These are phyloP conservation scores for Chaetops frenatus DNA, from an alignment of 2,113 vertebrate genomes.

Conservation along the genomic window DNA sequence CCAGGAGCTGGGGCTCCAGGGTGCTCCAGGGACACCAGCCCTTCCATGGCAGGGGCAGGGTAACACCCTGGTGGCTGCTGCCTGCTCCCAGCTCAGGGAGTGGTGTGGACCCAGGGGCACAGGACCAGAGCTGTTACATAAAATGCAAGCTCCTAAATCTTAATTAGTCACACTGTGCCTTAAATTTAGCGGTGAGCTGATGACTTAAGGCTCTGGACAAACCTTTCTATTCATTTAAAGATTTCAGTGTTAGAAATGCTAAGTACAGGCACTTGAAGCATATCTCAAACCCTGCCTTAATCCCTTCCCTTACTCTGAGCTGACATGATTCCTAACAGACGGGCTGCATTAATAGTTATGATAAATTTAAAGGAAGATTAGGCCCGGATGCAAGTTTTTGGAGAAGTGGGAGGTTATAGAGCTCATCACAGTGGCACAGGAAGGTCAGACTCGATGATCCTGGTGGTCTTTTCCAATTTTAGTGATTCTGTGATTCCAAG, in stretches of 20 bases:
- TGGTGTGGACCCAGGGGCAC: fast-evolving
- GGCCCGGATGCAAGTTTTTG: not conserved
- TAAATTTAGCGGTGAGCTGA: not conserved
- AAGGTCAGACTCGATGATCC: not conserved
- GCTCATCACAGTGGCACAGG: not conserved
- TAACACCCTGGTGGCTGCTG: fast-evolving
- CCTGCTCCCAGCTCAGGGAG: fast-evolving
- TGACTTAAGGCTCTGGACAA: not conserved
- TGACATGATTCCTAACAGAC: not conserved
- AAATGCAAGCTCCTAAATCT: not conserved
- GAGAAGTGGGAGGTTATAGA: not conserved
- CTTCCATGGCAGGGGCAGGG: fast-evolving
- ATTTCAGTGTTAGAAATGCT: not conserved
- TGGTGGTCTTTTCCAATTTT: not conserved
- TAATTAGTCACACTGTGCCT: not conserved
- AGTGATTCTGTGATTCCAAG: not conserved
- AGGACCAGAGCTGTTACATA: not conserved
- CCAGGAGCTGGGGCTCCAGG: not conserved
- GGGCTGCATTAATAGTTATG: not conserved
- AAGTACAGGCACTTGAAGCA: not conserved
- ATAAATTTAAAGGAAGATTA: not conserved
- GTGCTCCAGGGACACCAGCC: fast-evolving
- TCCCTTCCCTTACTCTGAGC: not conserved
- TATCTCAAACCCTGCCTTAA: not conserved
- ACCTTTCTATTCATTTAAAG: not conserved